Evolutionary conservation across 2,113 vertebrate species (phyloP).

Genomic region (Hylia prasina): DNA sequence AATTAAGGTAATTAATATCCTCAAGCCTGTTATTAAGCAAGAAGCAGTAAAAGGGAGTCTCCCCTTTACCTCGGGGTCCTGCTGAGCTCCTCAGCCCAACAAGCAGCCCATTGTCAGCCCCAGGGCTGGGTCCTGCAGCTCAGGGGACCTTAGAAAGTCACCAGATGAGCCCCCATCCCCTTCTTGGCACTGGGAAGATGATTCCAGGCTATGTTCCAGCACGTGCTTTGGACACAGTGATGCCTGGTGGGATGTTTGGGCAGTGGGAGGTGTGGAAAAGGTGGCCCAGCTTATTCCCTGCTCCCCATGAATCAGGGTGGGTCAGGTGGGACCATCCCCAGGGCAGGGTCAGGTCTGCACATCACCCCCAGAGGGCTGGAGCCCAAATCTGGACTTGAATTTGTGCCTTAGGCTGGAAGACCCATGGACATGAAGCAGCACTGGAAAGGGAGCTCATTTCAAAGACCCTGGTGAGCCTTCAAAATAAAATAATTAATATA

Average conservation of each 20-base stretch:
- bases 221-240: fast-evolving
- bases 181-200: fast-evolving
- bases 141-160: not conserved
- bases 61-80: slow-evolving; percentile 29
- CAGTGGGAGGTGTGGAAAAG: not conserved
- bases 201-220: not conserved
- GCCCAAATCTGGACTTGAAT: not conserved
- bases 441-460: not conserved
- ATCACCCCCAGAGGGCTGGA: not conserved
- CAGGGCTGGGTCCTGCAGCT: not conserved
- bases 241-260: not conserved
- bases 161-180: not conserved
- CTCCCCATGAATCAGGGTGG: fast-evolving
- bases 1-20: slow-evolving; percentile 68
- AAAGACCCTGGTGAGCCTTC: not conserved
- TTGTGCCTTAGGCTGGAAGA: not conserved
- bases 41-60: slow-evolving; percentile 50
- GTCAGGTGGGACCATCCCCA: not conserved
- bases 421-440: fast-evolving
- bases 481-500: not conserved
- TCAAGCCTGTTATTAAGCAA: slow-evolving; percentile 63
- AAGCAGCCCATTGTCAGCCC: slow-evolving; percentile 41
- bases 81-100: not conserved
- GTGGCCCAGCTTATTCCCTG: not conserved
- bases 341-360: not conserved